Base-by-base conservation (phyloP, 2,888 invertebrate species). In the Baccha elongata region DNA sequence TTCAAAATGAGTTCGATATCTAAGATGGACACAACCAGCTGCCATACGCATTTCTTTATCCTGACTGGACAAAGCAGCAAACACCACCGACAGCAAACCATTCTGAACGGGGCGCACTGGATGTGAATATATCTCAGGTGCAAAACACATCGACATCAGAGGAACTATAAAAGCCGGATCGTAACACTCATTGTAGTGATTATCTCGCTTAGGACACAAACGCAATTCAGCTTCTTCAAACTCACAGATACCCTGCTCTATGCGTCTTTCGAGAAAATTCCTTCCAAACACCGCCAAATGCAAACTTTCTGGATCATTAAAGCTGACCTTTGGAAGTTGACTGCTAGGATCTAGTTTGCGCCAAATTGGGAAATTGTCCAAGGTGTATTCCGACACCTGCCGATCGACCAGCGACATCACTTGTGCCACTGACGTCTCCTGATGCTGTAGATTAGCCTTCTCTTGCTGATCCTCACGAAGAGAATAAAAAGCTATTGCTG, bases 151-250 rank as follows among this genome's bases (percentile, higher is more conserved):
- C 83, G 93, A 93, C 88, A 98, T 93, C 8, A 97, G 89, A 0
- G 97, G 96, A 65, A 97, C 91, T 85, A 97, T 91, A 88, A 97
- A 98, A 23, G 94, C 92, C 1, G 97, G 95, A 91, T 98, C 97
- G 86, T 98, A 98, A 62, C 95, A 91, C 3, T 92, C 89, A 46
- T 91, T 88, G 62, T 87, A 87, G 17, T 88, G 52, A 11, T 86
- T 85, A 0, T 87, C 86, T 2, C 88, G 87, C 50, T 88, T 88
- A 8, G 90, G 89, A 37, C 88, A 90, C 19, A 90, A 52, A 1
- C 89, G 89, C 29, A 90, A 85, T 26, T 87, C 73, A 0, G 85
- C 73, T 67, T 87, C 85, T 0, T 78, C 46, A 32, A 89, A 88
- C 2, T 86, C 53, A 0, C 3, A 50, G 8, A 68, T 29, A 5